Evolutionary conservation across 2,888 invertebrate genomes (phyloP).

Genomic region (Trachelus troglodyta): DNA sequence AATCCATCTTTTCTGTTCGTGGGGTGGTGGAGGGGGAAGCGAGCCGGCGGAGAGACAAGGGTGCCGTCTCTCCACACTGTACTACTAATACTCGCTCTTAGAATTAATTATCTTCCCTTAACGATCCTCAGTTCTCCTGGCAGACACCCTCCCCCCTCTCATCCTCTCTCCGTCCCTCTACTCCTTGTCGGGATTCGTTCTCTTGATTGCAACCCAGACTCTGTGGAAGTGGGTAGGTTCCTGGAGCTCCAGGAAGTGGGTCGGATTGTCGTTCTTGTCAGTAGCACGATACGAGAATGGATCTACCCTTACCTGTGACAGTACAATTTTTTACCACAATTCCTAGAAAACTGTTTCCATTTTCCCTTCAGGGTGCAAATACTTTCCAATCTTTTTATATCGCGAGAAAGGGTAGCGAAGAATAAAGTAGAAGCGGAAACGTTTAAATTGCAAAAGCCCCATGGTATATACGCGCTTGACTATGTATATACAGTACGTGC

Average conservation of each 20-base stretch:
- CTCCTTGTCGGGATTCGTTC: neutral
- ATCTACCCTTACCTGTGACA: neutral
- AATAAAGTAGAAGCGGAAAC: neutral
- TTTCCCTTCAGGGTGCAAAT: neutral
- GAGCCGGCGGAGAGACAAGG: neutral
- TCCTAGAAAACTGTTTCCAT: neutral
- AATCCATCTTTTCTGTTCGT: constrained; percentile 18
- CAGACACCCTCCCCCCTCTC: neutral
- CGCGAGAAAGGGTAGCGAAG: constrained; percentile 13
- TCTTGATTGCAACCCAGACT: neutral
- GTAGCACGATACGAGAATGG: neutral
- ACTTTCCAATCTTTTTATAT: neutral
- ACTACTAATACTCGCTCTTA: constrained; percentile 34
- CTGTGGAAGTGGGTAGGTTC: neutral
- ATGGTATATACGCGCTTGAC: neutral
- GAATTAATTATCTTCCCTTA: constrained; percentile 42
- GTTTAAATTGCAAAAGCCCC: neutral
- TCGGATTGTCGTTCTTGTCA: neutral
- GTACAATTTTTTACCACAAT: neutral
- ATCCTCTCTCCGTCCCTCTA: neutral
- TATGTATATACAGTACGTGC: neutral
- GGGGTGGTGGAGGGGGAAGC: neutral
- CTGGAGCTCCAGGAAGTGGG: neutral
- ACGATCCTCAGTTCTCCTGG: constrained; percentile 22
- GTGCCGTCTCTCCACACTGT: constrained; percentile 13